Base-by-base conservation (phyloP, 2,113 vertebrate genomes). In the Scophthalmus maximus region DNA sequence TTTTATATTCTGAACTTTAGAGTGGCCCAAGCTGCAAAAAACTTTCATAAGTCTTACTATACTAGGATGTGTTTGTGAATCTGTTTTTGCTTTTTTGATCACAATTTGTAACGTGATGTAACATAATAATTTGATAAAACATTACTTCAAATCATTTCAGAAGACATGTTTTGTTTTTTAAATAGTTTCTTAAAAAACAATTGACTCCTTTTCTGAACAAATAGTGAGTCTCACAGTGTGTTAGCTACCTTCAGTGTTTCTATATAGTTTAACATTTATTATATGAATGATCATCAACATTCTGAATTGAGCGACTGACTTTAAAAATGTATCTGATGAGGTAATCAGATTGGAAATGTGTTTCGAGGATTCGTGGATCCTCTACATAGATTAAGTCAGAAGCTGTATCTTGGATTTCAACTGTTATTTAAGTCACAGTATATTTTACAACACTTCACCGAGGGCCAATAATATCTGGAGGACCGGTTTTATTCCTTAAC, bases 1-100 rank as follows among this genome's bases (percentile, higher is more conserved):
- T 78, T 57, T 52, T 9, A 63, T 51, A 27, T 38, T 50, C 23
- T 32, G 25, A 47, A 62, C 61, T 68, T 68, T 40, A 49, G 58
- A 59, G 62, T 32, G 47, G 32, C 52, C 17, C 22, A 17, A 34
- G 38, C 34, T 25, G 26, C 29, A 67, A 68, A 76, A 47, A 27
- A 53, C 26, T 7, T 34, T 58, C 26, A 18, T 26, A 0, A n/a
- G n/a, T n/a, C n/a, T n/a, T n/a, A n/a, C n/a, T n/a, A n/a, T n/a
- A n/a, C n/a, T n/a, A n/a, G 10, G 1, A 20, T 4, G 42, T 26
- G 18, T 20, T 26, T 22, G 40, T 62, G 3, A 40, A 47, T 57
- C 9, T 17, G 20, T 6, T 22, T 22, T 22, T 10, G 22, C 17
- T 6, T 50, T 56, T 36, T 8, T 26, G 52, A 49, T 71, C 50